Evolutionary conservation across 2,113 vertebrate species (phyloP).

Genomic region (Bos taurus): DNA sequence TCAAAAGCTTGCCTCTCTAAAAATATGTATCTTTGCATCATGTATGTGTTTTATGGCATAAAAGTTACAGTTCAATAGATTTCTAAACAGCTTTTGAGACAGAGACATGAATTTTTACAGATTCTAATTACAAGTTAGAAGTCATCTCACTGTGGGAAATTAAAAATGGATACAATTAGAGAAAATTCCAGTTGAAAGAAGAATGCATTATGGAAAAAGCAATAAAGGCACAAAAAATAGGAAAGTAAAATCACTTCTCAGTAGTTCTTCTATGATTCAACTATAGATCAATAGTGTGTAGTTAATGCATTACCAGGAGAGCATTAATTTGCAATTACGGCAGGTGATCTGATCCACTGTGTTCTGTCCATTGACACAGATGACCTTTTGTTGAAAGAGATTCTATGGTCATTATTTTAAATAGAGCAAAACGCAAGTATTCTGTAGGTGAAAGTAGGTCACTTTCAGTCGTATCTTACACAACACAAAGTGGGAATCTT

Average conservation of each 20-base stretch:
- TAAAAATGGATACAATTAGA: constrained; percentile 81
- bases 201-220: constrained; percentile 78
- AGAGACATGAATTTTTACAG: constrained; percentile 69
- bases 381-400: constrained; percentile 81
- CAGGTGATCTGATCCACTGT: constrained; percentile 80
- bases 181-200: constrained; percentile 78
- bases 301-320: constrained; percentile 85
- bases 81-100: constrained; percentile 72
- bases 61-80: constrained; percentile 59
- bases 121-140: constrained; percentile 76
- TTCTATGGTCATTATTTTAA: constrained; percentile 79
- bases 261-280: constrained; percentile 77
- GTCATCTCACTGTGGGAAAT: constrained; percentile 75
- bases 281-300: constrained; percentile 83
- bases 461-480: constrained; percentile 16
- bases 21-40: constrained; percentile 58
- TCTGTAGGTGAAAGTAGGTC: background rate
- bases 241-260: constrained; percentile 77
- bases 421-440: constrained; percentile 50
- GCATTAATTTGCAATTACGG: constrained; percentile 85
- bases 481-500: background rate
- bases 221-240: constrained; percentile 72
- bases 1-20: background rate
- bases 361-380: constrained; percentile 79
- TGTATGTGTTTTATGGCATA: constrained; percentile 59